Conservation (phyloP, 2,113 vertebrate genomes). For the Lonchura striata region DNA sequence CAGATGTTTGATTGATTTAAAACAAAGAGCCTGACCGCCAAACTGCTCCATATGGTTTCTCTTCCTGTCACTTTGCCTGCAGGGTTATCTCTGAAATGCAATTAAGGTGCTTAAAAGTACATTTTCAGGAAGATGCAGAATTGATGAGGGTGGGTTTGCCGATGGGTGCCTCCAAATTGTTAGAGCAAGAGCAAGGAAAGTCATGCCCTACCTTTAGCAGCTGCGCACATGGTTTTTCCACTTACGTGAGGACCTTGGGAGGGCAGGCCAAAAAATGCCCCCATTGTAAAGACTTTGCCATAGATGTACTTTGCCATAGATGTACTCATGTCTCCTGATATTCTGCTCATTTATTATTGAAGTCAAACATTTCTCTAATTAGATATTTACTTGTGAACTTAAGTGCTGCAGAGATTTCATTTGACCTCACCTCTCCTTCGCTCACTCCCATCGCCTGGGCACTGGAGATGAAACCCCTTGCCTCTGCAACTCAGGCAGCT, state of each 20-base stretch:
- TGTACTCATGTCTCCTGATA: conserved; percentile 13
- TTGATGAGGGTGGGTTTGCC: conserved; percentile 84
- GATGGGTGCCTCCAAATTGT: conserved; percentile 70
- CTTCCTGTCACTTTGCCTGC: conserved; percentile 94
- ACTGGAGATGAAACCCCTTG: not conserved
- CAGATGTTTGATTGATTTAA: conserved; percentile 97
- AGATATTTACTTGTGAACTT: conserved; percentile 39
- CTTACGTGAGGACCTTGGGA: not conserved
- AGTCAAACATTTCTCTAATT: conserved; percentile 49
- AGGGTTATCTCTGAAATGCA: conserved; percentile 97
- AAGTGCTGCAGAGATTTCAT: conserved; percentile 37
- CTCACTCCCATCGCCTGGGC: not conserved
- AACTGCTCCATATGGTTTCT: conserved; percentile 82
- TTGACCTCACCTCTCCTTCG: not conserved
- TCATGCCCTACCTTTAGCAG: conserved; percentile 43
- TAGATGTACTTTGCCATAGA: not conserved
- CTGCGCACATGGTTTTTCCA: not conserved
- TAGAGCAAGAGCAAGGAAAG: conserved; percentile 57
- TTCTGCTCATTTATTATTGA: conserved; percentile 63
- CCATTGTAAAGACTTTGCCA: not conserved
- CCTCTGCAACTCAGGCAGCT: not conserved
- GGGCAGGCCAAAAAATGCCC: conserved; percentile 21
- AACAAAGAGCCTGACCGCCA: conserved; percentile 85
- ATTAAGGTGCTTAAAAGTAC: conserved; percentile 97
- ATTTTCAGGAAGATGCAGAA: conserved; percentile 95